A percentile compares a stretch with the other conserved stretches of the same genome.
Conservation (phyloP, 2,888 invertebrate genomes). For the Polyploca ridens region DNA sequence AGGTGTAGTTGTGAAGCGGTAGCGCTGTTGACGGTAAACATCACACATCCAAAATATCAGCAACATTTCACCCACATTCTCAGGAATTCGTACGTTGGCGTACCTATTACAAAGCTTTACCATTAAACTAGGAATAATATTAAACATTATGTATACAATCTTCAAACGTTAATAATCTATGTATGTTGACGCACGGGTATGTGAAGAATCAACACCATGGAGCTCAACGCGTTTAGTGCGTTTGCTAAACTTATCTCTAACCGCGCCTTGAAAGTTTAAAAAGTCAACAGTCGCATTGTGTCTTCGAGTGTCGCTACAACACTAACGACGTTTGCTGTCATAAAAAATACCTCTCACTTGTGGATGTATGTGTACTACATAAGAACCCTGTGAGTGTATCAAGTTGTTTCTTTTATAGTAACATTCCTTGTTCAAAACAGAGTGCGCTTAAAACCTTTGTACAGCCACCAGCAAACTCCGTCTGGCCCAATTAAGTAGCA, state of each 20-base stretch:
- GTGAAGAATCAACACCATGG: constrained; percentile 74
- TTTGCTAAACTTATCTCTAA: constrained; percentile 78
- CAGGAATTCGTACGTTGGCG: constrained; percentile 28
- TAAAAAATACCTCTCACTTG: constrained; percentile 27
- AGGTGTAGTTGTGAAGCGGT: constrained; percentile 10
- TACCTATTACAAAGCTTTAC: constrained; percentile 33
- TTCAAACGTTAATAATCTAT: constrained; percentile 63
- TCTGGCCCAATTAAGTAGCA: constrained; percentile 42
- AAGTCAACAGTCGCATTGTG: constrained; percentile 74
- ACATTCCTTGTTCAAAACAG: not conserved
- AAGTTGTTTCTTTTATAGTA: constrained; percentile 6
- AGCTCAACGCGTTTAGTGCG: constrained; percentile 60
- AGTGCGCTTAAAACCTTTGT: constrained; percentile 1
- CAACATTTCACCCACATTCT: constrained; percentile 25
- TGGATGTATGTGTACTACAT: not conserved
- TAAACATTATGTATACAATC: constrained; percentile 55
- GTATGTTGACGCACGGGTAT: constrained; percentile 68
- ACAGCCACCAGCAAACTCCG: constrained; percentile 18
- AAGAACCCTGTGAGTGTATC: not conserved
- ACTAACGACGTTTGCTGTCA: constrained; percentile 51
- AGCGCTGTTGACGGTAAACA: constrained; percentile 45
- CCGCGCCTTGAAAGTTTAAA: constrained; percentile 69
- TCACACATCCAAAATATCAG: constrained; percentile 41
- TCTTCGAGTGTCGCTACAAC: constrained; percentile 63
- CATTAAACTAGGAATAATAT: constrained; percentile 41